Percentiles rank a stretch among this genome's conserved stretches.
Conservation (phyloP, 2,113 vertebrate species). For the Mormyrus iriodes region DNA sequence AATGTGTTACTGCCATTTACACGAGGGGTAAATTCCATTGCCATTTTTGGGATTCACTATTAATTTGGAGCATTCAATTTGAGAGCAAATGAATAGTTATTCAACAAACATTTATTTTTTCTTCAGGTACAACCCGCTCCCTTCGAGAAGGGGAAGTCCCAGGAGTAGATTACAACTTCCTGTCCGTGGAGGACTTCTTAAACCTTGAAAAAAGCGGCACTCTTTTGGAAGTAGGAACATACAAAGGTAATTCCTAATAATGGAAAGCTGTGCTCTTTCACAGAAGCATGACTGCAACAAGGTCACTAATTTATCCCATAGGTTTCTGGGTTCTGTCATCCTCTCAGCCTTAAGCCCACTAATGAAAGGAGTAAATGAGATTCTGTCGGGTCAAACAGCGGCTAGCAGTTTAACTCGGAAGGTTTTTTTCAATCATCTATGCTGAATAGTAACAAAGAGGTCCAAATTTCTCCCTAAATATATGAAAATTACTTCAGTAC, state of each 20-base stretch:
- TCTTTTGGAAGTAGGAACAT: constrained; percentile 92
- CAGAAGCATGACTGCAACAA: background rate
- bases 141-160: constrained; percentile 88
- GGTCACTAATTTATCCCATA: background rate
- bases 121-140: constrained; percentile 84
- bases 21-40: background rate
- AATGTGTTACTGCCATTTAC: background rate
- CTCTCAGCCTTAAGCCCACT: background rate
- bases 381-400: background rate
- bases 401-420: background rate
- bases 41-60: background rate
- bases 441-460: background rate
- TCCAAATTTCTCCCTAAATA: background rate
- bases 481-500: background rate
- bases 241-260: constrained; percentile 70
- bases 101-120: background rate
- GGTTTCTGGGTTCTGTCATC: background rate
- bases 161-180: constrained; percentile 93
- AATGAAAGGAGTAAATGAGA: background rate
- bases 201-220: constrained; percentile 83
- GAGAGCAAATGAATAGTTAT: background rate
- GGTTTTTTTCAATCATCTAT: background rate
- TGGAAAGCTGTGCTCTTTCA: background rate
- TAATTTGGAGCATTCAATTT: background rate
- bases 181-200: constrained; percentile 87